A percentile compares a stretch with the other conserved stretches of the same genome.
These are phyloP conservation scores for Heliothis virescens DNA, from an alignment of 1,140 invertebrate species.

Conservation along the genomic window DNA sequence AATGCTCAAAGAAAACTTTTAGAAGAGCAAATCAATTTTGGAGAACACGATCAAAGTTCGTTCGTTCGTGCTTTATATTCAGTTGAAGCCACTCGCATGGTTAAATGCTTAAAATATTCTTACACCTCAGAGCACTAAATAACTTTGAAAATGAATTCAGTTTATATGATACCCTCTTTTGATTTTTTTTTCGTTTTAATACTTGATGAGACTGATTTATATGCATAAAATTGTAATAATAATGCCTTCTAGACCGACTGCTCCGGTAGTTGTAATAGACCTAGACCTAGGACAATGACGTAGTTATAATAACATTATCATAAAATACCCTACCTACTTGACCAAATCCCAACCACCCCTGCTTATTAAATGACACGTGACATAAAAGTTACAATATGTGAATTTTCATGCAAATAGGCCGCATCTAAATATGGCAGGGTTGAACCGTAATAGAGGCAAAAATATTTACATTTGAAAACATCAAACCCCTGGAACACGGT, in stretches of 20 bases:
- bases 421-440: constrained; percentile 7
- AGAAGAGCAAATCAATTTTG: constrained; percentile 7
- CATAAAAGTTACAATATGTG: constrained; percentile 16
- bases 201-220: no score
- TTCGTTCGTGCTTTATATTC: constrained; percentile 23
- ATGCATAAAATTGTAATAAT: no score
- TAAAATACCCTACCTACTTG: constrained; percentile 13
- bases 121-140: neutral
- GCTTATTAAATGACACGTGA: constrained; percentile 24
- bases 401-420: constrained; percentile 11
- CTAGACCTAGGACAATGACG: no score
- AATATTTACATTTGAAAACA: constrained; percentile 34
- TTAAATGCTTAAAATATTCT: neutral
- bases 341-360: neutral
- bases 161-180: neutral
- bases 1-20: neutral
- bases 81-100: constrained; percentile 1
- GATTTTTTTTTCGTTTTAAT: no score
- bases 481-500: constrained; percentile 49
- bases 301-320: neutral
- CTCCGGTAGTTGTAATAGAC: no score
- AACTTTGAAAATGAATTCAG: neutral
- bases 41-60: constrained; percentile 25
- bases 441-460: constrained; percentile 1
- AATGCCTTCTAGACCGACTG: no score